These are phyloP conservation scores for Notodonta ziczac DNA, from an alignment of 2,888 invertebrate species.

Conservation along the genomic window DNA sequence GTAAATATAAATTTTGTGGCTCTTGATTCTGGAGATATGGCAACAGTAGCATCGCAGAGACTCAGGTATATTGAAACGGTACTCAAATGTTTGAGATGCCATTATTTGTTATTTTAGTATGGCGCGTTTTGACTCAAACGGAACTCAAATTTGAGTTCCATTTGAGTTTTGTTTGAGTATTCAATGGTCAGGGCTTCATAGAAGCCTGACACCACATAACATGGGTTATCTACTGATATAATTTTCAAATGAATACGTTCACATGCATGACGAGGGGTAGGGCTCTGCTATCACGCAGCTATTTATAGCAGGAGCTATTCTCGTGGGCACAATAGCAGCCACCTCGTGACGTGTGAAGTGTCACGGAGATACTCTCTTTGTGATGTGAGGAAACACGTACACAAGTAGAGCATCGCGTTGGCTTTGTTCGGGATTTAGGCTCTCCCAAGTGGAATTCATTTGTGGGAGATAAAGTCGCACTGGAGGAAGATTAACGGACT, in stretches of 20 bases:
- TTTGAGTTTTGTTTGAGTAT: no score
- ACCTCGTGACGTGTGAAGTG: constrained; percentile 14
- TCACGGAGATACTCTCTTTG: constrained; percentile 19
- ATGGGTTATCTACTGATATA: no score
- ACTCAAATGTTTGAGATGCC: no score
- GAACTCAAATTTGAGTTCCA: no score
- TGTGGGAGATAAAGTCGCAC: background rate
- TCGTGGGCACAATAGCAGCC: background rate
- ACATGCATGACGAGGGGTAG: background rate
- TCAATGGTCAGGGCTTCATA: no score
- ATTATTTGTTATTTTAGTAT: no score
- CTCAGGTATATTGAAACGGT: no score
- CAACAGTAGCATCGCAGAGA: no score
- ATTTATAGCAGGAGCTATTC: constrained; percentile 16
- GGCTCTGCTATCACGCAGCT: constrained; percentile 16
- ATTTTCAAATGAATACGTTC: background rate
- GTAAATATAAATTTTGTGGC: background rate
- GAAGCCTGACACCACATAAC: no score
- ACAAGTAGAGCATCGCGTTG: background rate
- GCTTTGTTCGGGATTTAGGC: background rate
- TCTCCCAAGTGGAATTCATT: background rate
- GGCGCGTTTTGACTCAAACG: no score
- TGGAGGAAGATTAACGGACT: constrained; percentile 9
- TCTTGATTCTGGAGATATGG: background rate
- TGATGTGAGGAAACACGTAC: constrained; percentile 2